Evolutionary conservation across 37 sponge, comb jelly and placozoan species (phyloP), one percentile per base, ranked within the genome.

Genomic region (Oscarella lobularis): DNA sequence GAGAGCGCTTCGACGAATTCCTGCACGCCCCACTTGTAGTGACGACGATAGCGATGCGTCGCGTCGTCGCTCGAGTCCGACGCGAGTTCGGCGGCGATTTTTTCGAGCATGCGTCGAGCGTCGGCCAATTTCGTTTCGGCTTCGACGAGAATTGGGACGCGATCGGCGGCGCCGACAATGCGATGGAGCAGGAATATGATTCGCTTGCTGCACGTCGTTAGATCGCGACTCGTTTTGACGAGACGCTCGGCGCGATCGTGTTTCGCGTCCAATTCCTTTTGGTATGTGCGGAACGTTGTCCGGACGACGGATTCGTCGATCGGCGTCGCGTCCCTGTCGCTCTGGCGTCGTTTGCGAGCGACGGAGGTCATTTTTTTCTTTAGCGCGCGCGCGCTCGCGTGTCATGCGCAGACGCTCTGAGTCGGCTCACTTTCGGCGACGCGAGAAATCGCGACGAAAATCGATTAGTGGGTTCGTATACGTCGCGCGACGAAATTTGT

Each of bases 221-320:
- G 60, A 41, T 94, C 95, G 73, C 95, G 70, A 39, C 95, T 90
- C 66, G 88, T 73, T 74, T 90, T 94, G 6, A 90, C 88, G 41
- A 94, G 74, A 38, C 88, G 60, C 75, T 94, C 95, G 30, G 84
- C 76, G 32, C 67, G 81, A 73, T 94, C 95, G 39, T 94, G 79
- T 5, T 80, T 75, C 4, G 66, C 6, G 37, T 90, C 91, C 38
- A 94, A 66, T 54, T 90, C 91, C 3, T 77, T 31, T 39, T 70
- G 82, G 38, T 79, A 76, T 5, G 33, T 4, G 5, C 29, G 29
- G 34, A 76, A 76, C 66, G 60, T 20, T 9, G 60, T 27, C 9
- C 9, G 60, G 9, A 48, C 9, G 14, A 27, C 60, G 20, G 60
- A 48, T 48, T 48, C 60, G 9, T 48, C 60, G 9, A n/a, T n/a